Evolutionary conservation across 2,113 vertebrate genomes (phyloP).

Genomic region (Ophiodon elongatus): DNA sequence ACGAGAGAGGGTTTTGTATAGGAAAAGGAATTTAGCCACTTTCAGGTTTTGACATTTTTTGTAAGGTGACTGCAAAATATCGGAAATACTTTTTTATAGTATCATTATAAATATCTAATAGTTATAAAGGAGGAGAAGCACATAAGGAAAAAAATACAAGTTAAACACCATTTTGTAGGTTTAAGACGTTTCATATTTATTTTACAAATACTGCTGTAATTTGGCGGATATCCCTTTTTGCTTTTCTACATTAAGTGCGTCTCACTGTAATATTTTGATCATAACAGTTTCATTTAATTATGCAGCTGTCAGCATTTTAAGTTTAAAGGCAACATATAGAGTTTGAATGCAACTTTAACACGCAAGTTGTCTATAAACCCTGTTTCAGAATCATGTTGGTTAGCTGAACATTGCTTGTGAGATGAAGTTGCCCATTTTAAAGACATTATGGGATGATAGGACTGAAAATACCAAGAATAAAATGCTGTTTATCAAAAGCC

Average conservation of each 20-base stretch:
- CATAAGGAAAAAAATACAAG: background rate
- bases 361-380: no score
- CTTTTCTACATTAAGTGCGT: background rate
- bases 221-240: background rate
- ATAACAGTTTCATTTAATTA: background rate
- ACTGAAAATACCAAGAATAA: background rate
- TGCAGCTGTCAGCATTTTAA: background rate
- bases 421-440: no score
- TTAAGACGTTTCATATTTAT: background rate
- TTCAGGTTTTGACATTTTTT: background rate
- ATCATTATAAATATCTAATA: background rate
- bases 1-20: background rate
- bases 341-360: no score
- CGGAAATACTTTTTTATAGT: background rate
- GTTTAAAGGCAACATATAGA: background rate
- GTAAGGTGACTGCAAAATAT: background rate
- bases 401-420: background rate
- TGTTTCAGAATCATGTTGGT: no score
- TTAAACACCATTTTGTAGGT: background rate
- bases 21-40: background rate
- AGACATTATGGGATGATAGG: background rate
- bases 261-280: constrained; percentile 5
- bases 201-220: background rate
- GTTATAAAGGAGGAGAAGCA: background rate
- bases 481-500: background rate